Evolutionary conservation across 1,140 invertebrate genomes (phyloP).

Genomic region (Platyscapa corneri): DNA sequence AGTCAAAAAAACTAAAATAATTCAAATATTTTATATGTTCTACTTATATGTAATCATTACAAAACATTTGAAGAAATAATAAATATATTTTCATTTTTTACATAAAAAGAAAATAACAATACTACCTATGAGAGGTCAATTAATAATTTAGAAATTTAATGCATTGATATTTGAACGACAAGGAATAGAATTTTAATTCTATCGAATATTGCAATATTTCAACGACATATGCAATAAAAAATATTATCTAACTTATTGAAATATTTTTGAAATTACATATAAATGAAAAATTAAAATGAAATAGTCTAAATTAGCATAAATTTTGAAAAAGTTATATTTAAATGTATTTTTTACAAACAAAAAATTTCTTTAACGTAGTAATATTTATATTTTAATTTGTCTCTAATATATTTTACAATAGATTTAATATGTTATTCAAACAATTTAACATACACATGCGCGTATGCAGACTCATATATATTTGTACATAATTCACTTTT

Average conservation of each 20-base stretch:
- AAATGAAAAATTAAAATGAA: background rate
- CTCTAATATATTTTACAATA: too few species aligned
- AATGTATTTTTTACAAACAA: too few species aligned
- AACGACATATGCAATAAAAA: background rate
- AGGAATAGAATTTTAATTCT: constrained; percentile 20
- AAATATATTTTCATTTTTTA: constrained; percentile 18
- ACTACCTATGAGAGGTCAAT: background rate
- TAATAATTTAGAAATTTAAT: constrained; percentile 3
- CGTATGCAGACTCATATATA: too few species aligned
- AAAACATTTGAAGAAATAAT: constrained; percentile 28
- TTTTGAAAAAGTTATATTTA: too few species aligned
- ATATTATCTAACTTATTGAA: background rate
- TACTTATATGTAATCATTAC: constrained; percentile 8
- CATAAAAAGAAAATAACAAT: background rate
- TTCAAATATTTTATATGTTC: constrained; percentile 5
- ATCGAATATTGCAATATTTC: background rate
- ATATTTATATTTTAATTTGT: too few species aligned
- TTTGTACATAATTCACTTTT: too few species aligned
- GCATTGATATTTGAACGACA: constrained; percentile 1
- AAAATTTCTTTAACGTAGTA: too few species aligned
- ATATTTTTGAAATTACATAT: background rate
- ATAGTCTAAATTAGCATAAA: background rate
- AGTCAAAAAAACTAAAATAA: background rate
- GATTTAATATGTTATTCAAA: too few species aligned
- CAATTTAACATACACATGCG: too few species aligned